Evolutionary conservation across 2,797 vertebrate species (phyloP), one percentile per base, ranked within the genome.

Genomic region (Parauchenoglanis punctatus): DNA sequence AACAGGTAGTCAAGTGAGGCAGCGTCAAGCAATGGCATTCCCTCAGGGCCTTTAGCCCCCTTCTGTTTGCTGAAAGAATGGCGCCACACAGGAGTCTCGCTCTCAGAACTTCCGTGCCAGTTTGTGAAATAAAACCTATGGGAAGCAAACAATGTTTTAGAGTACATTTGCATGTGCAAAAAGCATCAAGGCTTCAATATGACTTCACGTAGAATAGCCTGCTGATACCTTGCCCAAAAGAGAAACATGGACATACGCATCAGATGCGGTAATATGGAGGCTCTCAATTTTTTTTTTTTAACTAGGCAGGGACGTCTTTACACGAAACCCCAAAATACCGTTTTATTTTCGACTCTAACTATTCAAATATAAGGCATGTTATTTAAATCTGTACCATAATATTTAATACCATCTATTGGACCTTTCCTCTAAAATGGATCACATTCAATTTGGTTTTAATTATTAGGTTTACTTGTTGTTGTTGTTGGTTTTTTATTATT

Each of bases 51-150:
- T 89, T 94, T 95, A 90, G 93, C 91, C 25, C 93, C 96, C 91
- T 94, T 97, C 81, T 97, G 95, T 92, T 96, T 99, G 93, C 95
- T 97, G 28, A 97, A 96, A 81, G 95, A 97, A 93, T 99, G 96
- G 59, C 99, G 96, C 97, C 97, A 99, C 81, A 99, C 98, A 0
- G 96, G 96, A 87, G 97, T 95, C 83, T 99, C 97, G 0, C 90
- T 96, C 89, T 99, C 98, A 11, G 95, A 98, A 67, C 97, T 98
- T n/a, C 99, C 97, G 0, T 99, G 99, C 99, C 99, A 99, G 93
- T 99, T 99, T 89, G 94, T 96, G 91, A 99, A 99, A 93, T 99
- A 98, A 91, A 97, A 99, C 87, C 98, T 99, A 91, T 76, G 3
- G 67, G 54, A n/a, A 89, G 56, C 87, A 35, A 77, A 20, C 28